phyloP scores from a whole-genome alignment of 2,113 vertebrate genomes.

The Paralichthys olivaceus region DNA sequence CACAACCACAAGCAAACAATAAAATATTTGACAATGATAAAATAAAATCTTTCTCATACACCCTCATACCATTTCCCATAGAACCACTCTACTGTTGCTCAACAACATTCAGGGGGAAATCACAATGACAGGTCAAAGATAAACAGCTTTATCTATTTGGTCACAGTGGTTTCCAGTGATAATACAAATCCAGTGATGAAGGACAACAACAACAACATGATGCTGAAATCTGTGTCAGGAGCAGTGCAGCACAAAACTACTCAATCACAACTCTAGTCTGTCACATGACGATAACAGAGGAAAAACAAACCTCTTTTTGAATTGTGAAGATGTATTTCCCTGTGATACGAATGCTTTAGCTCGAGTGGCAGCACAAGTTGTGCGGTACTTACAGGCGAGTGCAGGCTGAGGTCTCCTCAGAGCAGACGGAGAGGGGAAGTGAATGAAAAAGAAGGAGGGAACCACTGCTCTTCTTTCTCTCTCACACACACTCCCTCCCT shows the following conservation, averaged over 20 bases:
- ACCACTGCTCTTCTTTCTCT: slow-evolving; percentile 41
- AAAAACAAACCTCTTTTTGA: background rate
- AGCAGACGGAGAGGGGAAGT: slow-evolving; percentile 60
- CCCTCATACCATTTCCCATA: background rate
- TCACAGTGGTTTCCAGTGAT: slow-evolving; percentile 20
- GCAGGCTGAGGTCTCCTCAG: slow-evolving; percentile 65
- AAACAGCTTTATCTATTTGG: slow-evolving; percentile 1
- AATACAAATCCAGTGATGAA: background rate
- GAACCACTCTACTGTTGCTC: slow-evolving; percentile 22
- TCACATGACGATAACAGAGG: background rate
- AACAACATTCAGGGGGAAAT: slow-evolving; percentile 11
- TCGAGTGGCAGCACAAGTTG: background rate
- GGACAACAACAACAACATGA: slow-evolving; percentile 4
- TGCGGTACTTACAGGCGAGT: slow-evolving; percentile 71
- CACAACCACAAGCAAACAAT: slow-evolving; percentile 12
- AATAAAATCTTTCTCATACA: background rate
- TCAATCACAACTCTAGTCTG: background rate
- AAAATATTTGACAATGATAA: slow-evolving; percentile 1
- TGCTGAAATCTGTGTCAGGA: background rate
- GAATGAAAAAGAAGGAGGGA: slow-evolving; percentile 70
- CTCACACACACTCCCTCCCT: slow-evolving; percentile 26
- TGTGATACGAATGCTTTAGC: no score
- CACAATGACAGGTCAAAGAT: background rate
- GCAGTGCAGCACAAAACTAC: background rate
- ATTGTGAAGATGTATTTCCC: background rate